Evolutionary conservation across 2,797 vertebrate genomes (phyloP).

Genomic region (Anniella stebbinsi): DNA sequence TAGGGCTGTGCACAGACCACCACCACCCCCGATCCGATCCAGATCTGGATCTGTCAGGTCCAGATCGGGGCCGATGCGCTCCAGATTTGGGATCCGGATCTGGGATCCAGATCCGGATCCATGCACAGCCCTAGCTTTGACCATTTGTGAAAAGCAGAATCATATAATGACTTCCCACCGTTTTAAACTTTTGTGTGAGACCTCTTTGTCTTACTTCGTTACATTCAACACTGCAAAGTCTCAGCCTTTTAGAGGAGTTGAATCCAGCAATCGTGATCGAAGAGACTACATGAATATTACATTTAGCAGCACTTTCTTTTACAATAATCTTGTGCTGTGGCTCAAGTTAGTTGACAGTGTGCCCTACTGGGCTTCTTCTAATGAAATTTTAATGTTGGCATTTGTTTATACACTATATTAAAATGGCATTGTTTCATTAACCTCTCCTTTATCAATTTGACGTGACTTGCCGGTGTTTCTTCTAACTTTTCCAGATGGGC

Average conservation of each 20-base stretch:
- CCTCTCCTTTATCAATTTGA: slow-evolving; percentile 21
- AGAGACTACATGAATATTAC: slow-evolving; percentile 15
- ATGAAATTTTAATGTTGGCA: slow-evolving; percentile 36
- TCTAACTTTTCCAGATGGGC: slow-evolving; percentile 22
- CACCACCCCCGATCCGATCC: too few species aligned
- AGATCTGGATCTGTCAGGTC: too few species aligned
- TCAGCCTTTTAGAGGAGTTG: background rate
- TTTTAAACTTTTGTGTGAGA: background rate
- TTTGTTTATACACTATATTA: slow-evolving; percentile 28
- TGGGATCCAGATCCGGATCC: too few species aligned
- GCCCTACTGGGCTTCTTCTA: slow-evolving; percentile 7
- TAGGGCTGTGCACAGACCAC: too few species aligned
- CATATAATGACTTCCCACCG: background rate
- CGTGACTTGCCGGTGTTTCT: slow-evolving; percentile 4
- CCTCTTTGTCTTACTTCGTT: background rate
- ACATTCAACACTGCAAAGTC: background rate
- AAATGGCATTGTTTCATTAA: slow-evolving; percentile 37
- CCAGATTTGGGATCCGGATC: too few species aligned
- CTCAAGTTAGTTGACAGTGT: slow-evolving; percentile 16
- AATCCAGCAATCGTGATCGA: background rate
- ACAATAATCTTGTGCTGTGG: background rate
- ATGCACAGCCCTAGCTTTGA: too few species aligned
- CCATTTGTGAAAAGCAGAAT: background rate
- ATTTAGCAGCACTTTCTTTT: slow-evolving; percentile 13
- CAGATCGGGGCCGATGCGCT: too few species aligned